Evolutionary conservation across 2,797 vertebrate species (phyloP).

Genomic region (Myripristis murdjan): DNA sequence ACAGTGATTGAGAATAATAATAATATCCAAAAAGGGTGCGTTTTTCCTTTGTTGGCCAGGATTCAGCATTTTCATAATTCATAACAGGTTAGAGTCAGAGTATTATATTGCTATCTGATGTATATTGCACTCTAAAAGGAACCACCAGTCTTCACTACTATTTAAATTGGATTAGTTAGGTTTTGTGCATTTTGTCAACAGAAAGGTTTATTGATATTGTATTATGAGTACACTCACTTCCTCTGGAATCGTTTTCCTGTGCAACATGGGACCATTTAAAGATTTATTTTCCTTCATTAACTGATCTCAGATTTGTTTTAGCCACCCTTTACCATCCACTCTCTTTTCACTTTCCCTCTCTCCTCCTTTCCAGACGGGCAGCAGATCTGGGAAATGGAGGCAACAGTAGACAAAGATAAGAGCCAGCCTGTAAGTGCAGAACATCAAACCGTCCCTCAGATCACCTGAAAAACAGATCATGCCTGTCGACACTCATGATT

Average conservation of each 20-base stretch:
- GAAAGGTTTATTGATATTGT: background rate
- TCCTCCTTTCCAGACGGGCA: conserved; percentile 90
- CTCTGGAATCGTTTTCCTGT: background rate
- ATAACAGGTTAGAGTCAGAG: background rate
- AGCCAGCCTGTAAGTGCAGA: conserved; percentile 93
- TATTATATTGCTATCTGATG: no score
- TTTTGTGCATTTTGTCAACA: background rate
- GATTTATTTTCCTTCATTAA: background rate
- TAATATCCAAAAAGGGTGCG: background rate
- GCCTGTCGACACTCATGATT: background rate
- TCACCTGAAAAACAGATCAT: background rate
- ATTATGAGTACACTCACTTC: background rate
- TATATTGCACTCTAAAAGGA: background rate
- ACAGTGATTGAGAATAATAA: background rate
- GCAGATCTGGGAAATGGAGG: conserved; percentile 98
- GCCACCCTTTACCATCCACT: background rate
- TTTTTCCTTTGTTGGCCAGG: background rate
- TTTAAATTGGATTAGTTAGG: background rate
- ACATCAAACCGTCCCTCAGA: background rate
- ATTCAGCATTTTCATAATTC: background rate
- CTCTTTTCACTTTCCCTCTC: conserved; percentile 5
- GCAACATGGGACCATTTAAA: background rate
- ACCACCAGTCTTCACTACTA: background rate
- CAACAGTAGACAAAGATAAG: conserved; percentile 99
- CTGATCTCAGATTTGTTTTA: no score